Evolutionary conservation across 2,888 invertebrate species (phyloP), one percentile per base, ranked within the genome.

Genomic region (Nemotelus nigrinus): DNA sequence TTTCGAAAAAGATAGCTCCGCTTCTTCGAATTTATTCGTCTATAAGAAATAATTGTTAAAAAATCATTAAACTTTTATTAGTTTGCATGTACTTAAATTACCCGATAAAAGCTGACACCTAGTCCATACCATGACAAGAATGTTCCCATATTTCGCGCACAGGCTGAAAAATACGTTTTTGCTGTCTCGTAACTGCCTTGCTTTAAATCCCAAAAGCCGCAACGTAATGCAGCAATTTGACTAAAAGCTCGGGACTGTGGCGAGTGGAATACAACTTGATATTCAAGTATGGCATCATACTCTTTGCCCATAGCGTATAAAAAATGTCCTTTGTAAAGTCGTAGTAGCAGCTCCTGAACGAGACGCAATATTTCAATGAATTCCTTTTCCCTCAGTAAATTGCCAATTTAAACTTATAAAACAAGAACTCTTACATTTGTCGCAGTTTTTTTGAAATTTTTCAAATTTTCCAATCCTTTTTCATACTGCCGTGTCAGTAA

Each of bases 111-210:
- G 45, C 77, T 70, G 8, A 75, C 65, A 60, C 79, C 79, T n/a
- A 79, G 43, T 57, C 79, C 79, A 76, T 77, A 79, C 79, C 77
- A 79, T 2, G 70, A 50, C 7, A 79, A n/a, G 50, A 79, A 77
- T 45, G 71, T 76, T 63, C 65, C 71, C 48, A 57, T 58, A 8
- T 53, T 39, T 64, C 58, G 47, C n/a, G 57, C 63, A 57, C 77
- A 77, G 10, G 45, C 44, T 39, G 64, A 47, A 43, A 79, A 79
- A 64, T 79, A 79, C 8, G 70, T 76, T 64, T 64, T 75, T 3
- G 79, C 79, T 39, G 47, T 48, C 3, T 70, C 47, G 50, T 75
- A 79, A 2, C 71, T 64, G 41, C 77, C 76, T n/a, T 71, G 8
- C 2, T 57, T 8, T 3, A 79, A 64, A 39, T 76, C 75, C 64